Base-by-base conservation (phyloP, 2,888 invertebrate genomes). In the Octonoba sinensis region DNA sequence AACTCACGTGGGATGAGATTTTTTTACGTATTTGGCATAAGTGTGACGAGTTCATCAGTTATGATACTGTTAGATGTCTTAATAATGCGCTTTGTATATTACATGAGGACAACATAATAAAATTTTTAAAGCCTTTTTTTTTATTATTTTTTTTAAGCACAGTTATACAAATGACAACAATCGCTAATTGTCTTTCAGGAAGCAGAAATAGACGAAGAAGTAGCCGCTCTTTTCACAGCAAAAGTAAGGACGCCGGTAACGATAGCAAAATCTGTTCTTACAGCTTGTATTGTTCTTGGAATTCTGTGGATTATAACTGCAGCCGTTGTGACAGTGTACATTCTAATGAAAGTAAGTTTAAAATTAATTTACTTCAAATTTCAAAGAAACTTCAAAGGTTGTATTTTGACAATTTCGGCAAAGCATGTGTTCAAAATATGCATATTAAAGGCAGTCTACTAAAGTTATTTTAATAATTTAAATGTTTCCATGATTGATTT, bases 231-330 rank as follows among this genome's bases (percentile, higher is more conserved):
- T n/a, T 82, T 82, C 51, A 82, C 62, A 36, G 54, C 66, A 3
- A 76, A 76, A 72, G 66, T 82, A 8, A 54, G 74, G 18, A 76
- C 82, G 24, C 82, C 82, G 20, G 22, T 82, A n/a, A 71, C 71
- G 8, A 67, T 82, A 11, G 76, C 67, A 15, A 82, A 82, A 62
- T 82, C 82, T n/a, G 72, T 82, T 11, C 47, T 82, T 16, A 82
- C 82, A 16, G 82, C 82, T 12, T 76, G 76, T 36, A 76, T 82
- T 24, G 82, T 82, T 20, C 46, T 82, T 3, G 82, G 82, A 44
- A 66, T 82, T 1, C 65, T 82, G 3, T 82, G 82, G 82, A 82
- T 82, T 47, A 56, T 72, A 1, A 82, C 66, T 16, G 82, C 82
- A 62, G 82, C 47, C 20, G 27, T 72, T 27, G 71, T 72, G 20